Evolutionary conservation across 2,888 invertebrate genomes (phyloP).

Genomic region (Ormia ochracea): DNA sequence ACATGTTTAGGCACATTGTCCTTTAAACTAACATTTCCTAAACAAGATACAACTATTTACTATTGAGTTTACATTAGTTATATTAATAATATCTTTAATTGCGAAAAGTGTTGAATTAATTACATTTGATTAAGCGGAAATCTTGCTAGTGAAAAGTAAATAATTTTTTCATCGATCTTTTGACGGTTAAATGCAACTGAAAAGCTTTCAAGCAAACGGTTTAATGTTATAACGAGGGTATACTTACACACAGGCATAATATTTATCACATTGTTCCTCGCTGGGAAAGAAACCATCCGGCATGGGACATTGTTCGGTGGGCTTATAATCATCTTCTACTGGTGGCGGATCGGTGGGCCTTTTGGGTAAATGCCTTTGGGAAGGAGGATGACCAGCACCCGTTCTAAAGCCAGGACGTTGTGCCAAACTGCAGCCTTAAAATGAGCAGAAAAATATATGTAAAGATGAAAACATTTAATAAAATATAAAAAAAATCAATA

Average conservation of each 20-base stretch:
- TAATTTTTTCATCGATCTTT: conserved; percentile 3
- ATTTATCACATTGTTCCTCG: conserved; percentile 91
- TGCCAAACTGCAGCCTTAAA: conserved; percentile 70
- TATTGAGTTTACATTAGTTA: neutral
- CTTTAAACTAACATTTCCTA: neutral
- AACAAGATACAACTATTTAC: neutral
- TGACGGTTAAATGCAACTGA: neutral
- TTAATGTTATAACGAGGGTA: neutral
- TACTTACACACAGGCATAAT: conserved; percentile 85
- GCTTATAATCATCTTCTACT: conserved; percentile 78
- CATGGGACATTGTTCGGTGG: conserved; percentile 86
- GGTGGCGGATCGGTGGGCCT: conserved; percentile 69
- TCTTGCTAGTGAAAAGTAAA: conserved; percentile 28
- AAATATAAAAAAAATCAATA: no score
- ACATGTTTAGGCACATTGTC: neutral
- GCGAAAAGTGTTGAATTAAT: conserved; percentile 35
- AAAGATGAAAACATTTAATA: no score
- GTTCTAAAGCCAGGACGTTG: conserved; percentile 70
- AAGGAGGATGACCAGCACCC: conserved; percentile 71
- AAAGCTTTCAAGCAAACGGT: neutral
- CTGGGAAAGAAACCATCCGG: conserved; percentile 90
- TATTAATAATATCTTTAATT: conserved; percentile 28
- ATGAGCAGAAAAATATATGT: conserved; percentile 22
- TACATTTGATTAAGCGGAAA: conserved; percentile 47
- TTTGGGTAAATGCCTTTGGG: conserved; percentile 72